Percentiles rank a stretch among this genome's conserved stretches.
phyloP scores from a whole-genome alignment of 1,140 invertebrate species.

The Teleopsis dalmanni region DNA sequence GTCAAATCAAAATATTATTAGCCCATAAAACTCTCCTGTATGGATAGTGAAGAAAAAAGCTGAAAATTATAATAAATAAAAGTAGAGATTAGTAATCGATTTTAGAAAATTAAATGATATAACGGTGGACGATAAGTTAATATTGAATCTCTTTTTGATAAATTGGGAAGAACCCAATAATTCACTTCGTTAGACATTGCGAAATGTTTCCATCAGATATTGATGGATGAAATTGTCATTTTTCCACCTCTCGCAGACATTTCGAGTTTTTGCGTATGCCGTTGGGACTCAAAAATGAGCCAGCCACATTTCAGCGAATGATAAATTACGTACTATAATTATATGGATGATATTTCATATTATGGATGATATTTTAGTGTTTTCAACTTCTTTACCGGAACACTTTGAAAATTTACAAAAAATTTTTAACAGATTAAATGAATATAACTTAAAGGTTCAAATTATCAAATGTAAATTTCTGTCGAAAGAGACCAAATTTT shows the following conservation, averaged over 20 bases:
- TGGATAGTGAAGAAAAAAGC: neutral
- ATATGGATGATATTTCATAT: too few species aligned
- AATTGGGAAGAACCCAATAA: neutral
- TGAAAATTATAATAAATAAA: neutral
- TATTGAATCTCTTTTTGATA: conserved; percentile 1
- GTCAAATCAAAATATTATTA: neutral
- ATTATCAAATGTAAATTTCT: conserved; percentile 24
- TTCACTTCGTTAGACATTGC: neutral
- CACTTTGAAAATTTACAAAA: conserved; percentile 17
- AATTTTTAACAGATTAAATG: conserved; percentile 10
- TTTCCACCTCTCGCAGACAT: neutral
- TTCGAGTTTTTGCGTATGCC: conserved; percentile 10
- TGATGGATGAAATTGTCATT: neutral
- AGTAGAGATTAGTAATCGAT: neutral
- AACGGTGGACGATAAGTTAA: neutral
- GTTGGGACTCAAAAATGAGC: conserved; percentile 11
- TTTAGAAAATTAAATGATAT: neutral
- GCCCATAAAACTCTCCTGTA: neutral
- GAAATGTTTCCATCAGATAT: neutral
- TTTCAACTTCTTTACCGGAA: conserved; percentile 12
- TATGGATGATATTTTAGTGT: conserved; percentile 12
- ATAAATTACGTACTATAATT: conserved; percentile 12
- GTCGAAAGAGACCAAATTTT: conserved; percentile 14
- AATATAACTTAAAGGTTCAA: conserved; percentile 22
- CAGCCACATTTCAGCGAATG: conserved; percentile 12